phyloP scores from a whole-genome alignment of 2,113 vertebrate species.

The Megaleporinus macrocephalus region DNA sequence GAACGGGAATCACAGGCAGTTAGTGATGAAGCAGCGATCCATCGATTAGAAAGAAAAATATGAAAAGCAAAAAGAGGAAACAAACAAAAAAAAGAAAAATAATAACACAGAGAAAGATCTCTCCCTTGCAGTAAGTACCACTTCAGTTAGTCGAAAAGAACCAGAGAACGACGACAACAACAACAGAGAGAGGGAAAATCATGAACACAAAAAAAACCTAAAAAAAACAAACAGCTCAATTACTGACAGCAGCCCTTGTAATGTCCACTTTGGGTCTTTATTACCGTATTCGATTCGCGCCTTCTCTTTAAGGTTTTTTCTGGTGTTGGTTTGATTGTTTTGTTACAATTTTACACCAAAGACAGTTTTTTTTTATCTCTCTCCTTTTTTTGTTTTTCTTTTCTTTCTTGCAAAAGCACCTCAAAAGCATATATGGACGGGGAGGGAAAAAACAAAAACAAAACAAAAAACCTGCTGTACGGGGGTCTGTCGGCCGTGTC shows the following conservation, averaged over 20 bases:
- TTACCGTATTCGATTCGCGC: constrained; percentile 61
- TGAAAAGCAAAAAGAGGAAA: constrained; percentile 10
- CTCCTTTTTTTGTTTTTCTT: constrained; percentile 38
- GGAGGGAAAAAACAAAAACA: constrained; percentile 64
- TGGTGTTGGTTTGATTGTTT: constrained; percentile 51
- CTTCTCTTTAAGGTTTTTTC: constrained; percentile 52
- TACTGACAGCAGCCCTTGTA: constrained; percentile 74
- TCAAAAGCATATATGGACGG: constrained; percentile 58
- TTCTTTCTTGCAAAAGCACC: constrained; percentile 52
- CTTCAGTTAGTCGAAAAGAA: constrained; percentile 13
- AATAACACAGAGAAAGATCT: background rate
- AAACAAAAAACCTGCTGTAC: too few relatives aligned
- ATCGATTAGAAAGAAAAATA: constrained; percentile 11
- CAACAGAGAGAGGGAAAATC: constrained; percentile 44
- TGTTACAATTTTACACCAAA: constrained; percentile 52
- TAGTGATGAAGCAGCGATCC: constrained; percentile 48
- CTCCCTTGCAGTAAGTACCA: constrained; percentile 1
- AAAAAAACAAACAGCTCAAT: too few relatives aligned
- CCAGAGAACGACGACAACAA: constrained; percentile 28
- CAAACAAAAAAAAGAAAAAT: constrained; percentile 15
- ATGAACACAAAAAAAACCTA: constrained; percentile 30
- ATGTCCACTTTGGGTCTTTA: constrained; percentile 74
- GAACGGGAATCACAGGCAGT: constrained; percentile 51
- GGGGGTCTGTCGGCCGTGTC: constrained; percentile 55
- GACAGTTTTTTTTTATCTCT: constrained; percentile 25